A percentile compares a stretch with the other conserved stretches of the same genome.
Conservation (phyloP, 2,113 vertebrate genomes). For the Chiloscyllium plagiosum region DNA sequence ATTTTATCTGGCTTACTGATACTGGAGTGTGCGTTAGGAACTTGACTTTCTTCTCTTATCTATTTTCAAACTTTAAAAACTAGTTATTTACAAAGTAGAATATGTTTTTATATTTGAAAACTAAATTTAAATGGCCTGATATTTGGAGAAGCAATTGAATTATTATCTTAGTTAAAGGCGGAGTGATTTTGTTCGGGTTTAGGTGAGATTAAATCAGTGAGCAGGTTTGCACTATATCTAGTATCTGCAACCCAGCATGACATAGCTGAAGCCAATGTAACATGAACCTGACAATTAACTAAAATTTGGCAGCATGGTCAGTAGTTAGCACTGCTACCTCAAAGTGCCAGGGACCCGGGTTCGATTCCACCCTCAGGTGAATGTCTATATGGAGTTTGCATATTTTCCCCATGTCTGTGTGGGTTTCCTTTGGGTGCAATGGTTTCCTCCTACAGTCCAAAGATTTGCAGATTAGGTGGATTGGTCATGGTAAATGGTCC, state of each 20-base stretch:
- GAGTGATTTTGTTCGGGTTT: background rate
- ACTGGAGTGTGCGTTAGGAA: background rate
- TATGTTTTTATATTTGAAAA: background rate
- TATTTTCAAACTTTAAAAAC: background rate
- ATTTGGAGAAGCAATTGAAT: background rate
- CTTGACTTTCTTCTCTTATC: background rate
- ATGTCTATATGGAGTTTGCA: too few species aligned
- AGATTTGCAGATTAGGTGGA: too few species aligned
- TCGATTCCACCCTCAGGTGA: too few species aligned
- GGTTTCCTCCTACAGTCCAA: too few species aligned
- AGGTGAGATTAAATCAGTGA: background rate
- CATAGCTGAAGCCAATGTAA: background rate
- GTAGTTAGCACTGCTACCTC: too few species aligned
- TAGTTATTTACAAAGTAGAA: background rate
- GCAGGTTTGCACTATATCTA: background rate
- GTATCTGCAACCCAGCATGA: background rate
- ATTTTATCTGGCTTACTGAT: background rate
- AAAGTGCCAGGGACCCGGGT: too few species aligned
- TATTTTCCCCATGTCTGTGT: too few species aligned
- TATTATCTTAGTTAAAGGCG: background rate
- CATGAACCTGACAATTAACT: background rate
- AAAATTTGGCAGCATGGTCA: background rate
- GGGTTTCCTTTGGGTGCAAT: too few species aligned
- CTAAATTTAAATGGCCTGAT: background rate
- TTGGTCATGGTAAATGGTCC: too few species aligned